Evolutionary conservation across 30 jellyfish, hydroid and myxozoan genomes (phyloP).

Genomic region (Hydractinia symbiolongicarpus): DNA sequence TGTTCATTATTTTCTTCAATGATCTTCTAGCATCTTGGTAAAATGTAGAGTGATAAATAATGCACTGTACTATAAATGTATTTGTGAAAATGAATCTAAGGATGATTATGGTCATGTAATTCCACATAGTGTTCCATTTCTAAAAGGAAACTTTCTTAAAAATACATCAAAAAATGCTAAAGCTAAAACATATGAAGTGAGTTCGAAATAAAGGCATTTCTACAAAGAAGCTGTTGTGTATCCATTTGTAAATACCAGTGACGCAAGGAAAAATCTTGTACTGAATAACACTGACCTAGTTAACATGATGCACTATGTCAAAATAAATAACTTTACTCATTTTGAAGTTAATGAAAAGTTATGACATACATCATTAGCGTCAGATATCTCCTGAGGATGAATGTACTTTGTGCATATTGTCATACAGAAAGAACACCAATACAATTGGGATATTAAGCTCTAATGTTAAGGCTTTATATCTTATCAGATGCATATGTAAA

Average conservation of each 20-base stretch:
- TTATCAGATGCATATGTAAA: not conserved
- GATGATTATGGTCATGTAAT: conserved; percentile 7
- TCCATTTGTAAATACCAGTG: not conserved
- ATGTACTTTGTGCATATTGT: not conserved
- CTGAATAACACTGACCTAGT: conserved; percentile 3
- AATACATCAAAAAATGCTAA: too few species aligned
- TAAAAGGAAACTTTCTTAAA: too few species aligned
- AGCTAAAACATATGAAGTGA: too few species aligned
- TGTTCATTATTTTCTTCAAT: not conserved
- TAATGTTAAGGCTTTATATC: not conserved
- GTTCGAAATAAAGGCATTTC: too few species aligned
- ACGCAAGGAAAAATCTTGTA: not conserved
- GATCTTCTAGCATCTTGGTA: not conserved
- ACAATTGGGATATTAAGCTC: not conserved
- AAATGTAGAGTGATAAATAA: not conserved
- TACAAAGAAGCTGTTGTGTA: too few species aligned
- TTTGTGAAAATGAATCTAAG: not conserved
- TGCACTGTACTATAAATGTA: not conserved
- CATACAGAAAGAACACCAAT: not conserved
- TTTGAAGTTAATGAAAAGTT: conserved; percentile 1
- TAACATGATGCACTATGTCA: not conserved
- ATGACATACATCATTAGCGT: not conserved
- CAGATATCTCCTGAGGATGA: not conserved
- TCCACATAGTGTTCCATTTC: not conserved
- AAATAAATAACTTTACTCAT: conserved; percentile 1